Percentiles rank a stretch among this genome's conserved stretches.
These are phyloP conservation scores for Melanotaenia duboulayi DNA, from an alignment of 2,113 vertebrate genomes.

Conservation along the genomic window DNA sequence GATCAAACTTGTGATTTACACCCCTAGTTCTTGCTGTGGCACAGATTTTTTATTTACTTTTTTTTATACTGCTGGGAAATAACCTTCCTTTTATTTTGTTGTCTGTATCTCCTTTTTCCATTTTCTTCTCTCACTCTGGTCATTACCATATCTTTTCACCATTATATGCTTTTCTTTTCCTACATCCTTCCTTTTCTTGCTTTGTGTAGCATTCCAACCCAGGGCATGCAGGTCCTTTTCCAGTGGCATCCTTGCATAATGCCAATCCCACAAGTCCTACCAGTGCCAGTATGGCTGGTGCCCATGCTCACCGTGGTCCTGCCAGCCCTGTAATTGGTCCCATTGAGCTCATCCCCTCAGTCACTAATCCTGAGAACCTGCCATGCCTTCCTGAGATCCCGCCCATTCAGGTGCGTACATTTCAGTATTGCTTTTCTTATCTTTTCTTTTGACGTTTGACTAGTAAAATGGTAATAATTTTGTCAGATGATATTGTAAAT, in stretches of 20 bases:
- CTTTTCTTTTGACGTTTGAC: too few species aligned
- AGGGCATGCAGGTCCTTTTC: constrained; percentile 95
- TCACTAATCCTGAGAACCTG: constrained; percentile 98
- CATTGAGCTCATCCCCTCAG: constrained; percentile 96
- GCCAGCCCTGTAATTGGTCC: constrained; percentile 92
- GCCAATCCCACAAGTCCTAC: constrained; percentile 98
- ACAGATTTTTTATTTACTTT: constrained; percentile 8
- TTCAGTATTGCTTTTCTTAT: neutral
- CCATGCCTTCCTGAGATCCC: constrained; percentile 97
- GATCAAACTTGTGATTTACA: too few species aligned
- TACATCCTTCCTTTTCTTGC: constrained; percentile 7
- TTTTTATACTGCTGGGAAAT: constrained; percentile 12
- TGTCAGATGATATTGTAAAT: too few species aligned
- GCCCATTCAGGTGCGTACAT: constrained; percentile 90
- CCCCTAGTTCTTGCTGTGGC: neutral
- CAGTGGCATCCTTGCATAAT: constrained; percentile 95
- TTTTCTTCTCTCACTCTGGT: neutral
- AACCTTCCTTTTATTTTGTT: constrained; percentile 9
- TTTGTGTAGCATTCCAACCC: constrained; percentile 94
- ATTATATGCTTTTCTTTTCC: neutral
- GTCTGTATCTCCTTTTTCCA: neutral
- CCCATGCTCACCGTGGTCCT: constrained; percentile 90
- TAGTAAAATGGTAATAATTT: neutral
- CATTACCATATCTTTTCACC: neutral
- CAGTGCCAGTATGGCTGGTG: constrained; percentile 94